These are phyloP conservation scores for Novumbra hubbsi DNA, from an alignment of 2,797 vertebrate genomes.

Conservation along the genomic window DNA sequence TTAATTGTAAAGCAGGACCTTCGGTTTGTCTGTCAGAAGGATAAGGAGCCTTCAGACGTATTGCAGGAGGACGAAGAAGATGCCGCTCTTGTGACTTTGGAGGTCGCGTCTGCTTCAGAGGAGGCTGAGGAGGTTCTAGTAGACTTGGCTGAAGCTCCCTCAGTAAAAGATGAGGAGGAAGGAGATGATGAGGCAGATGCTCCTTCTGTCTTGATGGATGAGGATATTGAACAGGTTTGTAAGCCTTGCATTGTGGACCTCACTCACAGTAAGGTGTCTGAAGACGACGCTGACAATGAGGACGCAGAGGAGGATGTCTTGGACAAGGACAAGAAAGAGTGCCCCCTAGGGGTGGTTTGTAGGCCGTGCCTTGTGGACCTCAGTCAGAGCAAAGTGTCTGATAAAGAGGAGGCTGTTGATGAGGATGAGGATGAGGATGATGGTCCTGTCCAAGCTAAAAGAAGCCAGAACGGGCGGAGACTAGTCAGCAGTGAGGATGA, in stretches of 20 bases:
- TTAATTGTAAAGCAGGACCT: not conserved
- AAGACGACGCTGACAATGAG: not conserved
- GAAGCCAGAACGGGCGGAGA: not conserved
- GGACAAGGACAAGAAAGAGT: not conserved
- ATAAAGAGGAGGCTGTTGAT: not conserved
- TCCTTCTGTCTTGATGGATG: not conserved
- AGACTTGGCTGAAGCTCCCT: not conserved
- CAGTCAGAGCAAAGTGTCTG: not conserved
- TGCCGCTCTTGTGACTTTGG: not conserved
- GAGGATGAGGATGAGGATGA: not conserved
- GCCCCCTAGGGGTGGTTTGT: conserved; percentile 5
- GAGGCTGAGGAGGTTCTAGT: not conserved
- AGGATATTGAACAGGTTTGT: not conserved
- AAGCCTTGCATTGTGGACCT: conserved; percentile 9
- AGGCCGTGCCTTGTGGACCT: conserved; percentile 9
- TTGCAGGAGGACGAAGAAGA: not conserved
- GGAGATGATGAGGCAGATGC: not conserved
- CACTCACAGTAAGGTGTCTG: not conserved
- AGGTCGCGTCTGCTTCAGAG: not conserved
- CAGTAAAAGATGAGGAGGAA: not conserved
- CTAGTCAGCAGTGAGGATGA: not conserved
- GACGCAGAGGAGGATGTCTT: conserved; percentile 7
- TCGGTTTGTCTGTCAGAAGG: not conserved
- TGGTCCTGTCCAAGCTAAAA: conserved; percentile 13
- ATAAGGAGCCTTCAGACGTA: not conserved